Base-by-base conservation (phyloP, 2,888 invertebrate species). In the Steinernema scapterisci region DNA sequence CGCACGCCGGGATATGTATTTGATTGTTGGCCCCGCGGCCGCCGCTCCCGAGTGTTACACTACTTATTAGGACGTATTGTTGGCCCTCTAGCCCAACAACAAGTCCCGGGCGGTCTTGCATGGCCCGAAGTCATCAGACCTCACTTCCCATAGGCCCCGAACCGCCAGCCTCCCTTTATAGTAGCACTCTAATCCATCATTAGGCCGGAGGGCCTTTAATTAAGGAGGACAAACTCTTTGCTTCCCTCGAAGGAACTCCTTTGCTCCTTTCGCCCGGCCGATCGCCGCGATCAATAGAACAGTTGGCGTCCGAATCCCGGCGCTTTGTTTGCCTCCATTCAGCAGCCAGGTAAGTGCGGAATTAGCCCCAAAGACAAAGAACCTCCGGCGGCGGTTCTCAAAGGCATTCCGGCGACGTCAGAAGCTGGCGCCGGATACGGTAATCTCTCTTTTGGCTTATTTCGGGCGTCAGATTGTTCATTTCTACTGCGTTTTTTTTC, bases 31-130 rank as follows among this genome's bases (percentile, higher is more conserved):
- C 19, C 38, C n/a, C n/a, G n/a, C n/a, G n/a, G n/a, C n/a, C n/a
- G 48, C 19, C 3, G 48, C 48, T 16, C 6, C 63, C 27, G 23
- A 27, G 63, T 63, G 63, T 63, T 63, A 63, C 63, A 63, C 63
- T 25, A 63, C 63, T 63, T 63, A 63, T 63, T 63, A 63, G 63
- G 38, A 27, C 63, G 63, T 31, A 63, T 63, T 63, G 63, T 63
- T 63, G 63, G 63, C 63, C 63, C 63, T 63, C 63, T 7, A 19
- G 31, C 25, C n/a, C 52, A 11, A 25, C 54, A 54, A 54, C 54
- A 54, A 63, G 31, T 63, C 63, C 48, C n/a, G 48, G 13, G 27
- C 63, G 63, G 27, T 27, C 63, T 31, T 25, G 48, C 48, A 48
- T 48, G 54, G 54, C 54, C 63, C 27, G 27, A 48, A 31, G 63